Evolutionary conservation across 2,113 vertebrate genomes (phyloP), one percentile per base, ranked within the genome.

Genomic region (Abramis brama): DNA sequence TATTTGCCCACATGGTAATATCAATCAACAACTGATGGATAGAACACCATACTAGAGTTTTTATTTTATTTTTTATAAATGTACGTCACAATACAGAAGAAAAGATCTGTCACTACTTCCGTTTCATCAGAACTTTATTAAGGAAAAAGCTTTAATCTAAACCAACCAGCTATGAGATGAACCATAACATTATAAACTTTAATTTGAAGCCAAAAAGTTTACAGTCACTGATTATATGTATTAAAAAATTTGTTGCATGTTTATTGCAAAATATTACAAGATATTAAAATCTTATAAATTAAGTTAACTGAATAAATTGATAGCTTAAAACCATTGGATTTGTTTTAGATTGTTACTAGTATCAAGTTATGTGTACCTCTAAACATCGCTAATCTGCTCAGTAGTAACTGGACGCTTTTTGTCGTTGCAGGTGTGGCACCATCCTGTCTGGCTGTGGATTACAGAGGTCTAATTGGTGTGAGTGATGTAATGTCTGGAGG

Each of bases 361-460:
- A 4, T 59, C 74, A 47, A 2, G 1, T 62, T 68, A 9, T 17
- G 4, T 70, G 43, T 15, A n/a, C 10, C 2, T 45, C 17, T 36
- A 64, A 21, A 50, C 15, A 70, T 52, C 43, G 12, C 30, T n/a
- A n/a, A 33, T 60, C 59, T 62, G 23, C 33, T 50, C 33, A 2
- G 17, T 68, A 57, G 11, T 85, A 23, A 52, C 50, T 71, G 30
- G 52, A 21, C 17, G 2, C 6, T 81, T 47, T 43, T 15, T 85
- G 19, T 75, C 68, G 50, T 21, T 87, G 62, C 88, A 96, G 95
- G 90, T 71, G 88, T 90, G 66, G 91, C 90, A 57, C 93, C 92
- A 84, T 93, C 94, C 77, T 94, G 93, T 88, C 86, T 95, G 82
- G 92, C 92, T 62, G 89, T 91, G 0, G 93, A 96, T 76, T 94